Conservation (phyloP, 2,113 vertebrate species). For the Trochalopteron elliotii region DNA sequence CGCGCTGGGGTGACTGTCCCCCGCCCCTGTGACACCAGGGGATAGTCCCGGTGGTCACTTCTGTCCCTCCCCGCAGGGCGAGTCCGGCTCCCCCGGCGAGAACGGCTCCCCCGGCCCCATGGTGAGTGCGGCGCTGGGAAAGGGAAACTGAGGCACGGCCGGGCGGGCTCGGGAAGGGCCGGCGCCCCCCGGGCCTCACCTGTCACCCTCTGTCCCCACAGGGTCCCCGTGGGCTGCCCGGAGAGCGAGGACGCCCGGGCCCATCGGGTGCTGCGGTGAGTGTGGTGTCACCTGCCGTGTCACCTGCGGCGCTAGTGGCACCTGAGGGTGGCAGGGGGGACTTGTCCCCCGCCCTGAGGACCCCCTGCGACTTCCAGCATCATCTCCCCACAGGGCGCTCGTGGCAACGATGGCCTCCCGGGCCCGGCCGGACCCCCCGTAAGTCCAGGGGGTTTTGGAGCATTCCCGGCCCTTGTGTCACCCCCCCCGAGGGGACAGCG, state of each 20-base stretch:
- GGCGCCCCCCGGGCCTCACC: not conserved
- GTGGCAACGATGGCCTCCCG: constrained; percentile 90
- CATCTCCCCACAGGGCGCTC: constrained; percentile 79
- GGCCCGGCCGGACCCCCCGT: constrained; percentile 92
- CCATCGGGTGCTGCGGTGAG: constrained; percentile 88
- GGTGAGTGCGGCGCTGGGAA: constrained; percentile 73
- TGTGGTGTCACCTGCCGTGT: not conserved
- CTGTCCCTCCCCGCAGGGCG: constrained; percentile 75
- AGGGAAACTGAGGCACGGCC: not conserved
- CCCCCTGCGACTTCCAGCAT: not conserved
- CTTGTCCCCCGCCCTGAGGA: fast-evolving
- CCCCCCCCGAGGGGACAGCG: fast-evolving
- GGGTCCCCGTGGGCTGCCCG: constrained; percentile 93
- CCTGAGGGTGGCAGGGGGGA: not conserved
- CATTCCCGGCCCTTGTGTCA: fast-evolving
- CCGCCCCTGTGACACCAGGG: fast-evolving
- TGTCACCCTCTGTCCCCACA: constrained; percentile 1
- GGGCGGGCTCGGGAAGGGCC: not conserved
- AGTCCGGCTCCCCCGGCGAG: constrained; percentile 88
- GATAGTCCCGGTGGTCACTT: not conserved
- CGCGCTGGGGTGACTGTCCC: not conserved
- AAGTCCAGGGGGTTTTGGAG: constrained; percentile 50
- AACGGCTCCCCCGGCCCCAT: constrained; percentile 92
- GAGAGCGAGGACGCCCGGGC: constrained; percentile 93
- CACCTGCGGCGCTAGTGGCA: not conserved